Percentiles rank a stretch among this genome's conserved stretches.
These are phyloP conservation scores for human DNA, from an alignment of 2,113 vertebrate genomes.

Conservation along the genomic window DNA sequence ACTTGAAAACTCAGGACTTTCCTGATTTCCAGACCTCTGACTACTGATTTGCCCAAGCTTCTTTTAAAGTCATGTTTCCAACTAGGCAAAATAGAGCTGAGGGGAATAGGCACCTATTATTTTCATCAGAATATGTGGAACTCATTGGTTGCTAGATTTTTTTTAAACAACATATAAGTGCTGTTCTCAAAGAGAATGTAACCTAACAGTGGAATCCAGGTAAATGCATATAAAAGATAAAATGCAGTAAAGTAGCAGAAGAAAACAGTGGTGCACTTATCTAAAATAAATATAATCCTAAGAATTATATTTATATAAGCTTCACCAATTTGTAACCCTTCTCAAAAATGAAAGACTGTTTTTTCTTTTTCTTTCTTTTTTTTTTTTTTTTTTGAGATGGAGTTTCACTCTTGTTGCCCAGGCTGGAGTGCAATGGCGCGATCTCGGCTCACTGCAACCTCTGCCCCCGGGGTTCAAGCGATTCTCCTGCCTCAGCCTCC, in stretches of 20 bases:
- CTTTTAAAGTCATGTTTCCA: background rate
- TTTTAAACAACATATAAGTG: background rate
- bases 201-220: background rate
- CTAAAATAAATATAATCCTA: background rate
- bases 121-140: background rate
- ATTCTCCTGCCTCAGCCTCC: too few species aligned
- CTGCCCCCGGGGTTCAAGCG: too few species aligned
- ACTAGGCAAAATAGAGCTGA: background rate
- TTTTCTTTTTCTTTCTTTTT: too few species aligned
- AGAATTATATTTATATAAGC: background rate
- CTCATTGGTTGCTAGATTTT: background rate
- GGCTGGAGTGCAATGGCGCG: too few species aligned
- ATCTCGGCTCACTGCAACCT: too few species aligned
- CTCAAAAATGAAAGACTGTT: background rate
- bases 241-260: background rate
- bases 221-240: background rate
- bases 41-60: background rate
- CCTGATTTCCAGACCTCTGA: background rate
- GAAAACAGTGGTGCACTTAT: background rate
- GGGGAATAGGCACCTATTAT: background rate
- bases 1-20: background rate
- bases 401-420: too few species aligned
- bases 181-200: background rate
- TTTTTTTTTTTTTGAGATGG: too few species aligned
- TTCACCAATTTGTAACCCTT: background rate